phyloP scores from a whole-genome alignment of 2,888 invertebrate species.

The Ligdia adustata region DNA sequence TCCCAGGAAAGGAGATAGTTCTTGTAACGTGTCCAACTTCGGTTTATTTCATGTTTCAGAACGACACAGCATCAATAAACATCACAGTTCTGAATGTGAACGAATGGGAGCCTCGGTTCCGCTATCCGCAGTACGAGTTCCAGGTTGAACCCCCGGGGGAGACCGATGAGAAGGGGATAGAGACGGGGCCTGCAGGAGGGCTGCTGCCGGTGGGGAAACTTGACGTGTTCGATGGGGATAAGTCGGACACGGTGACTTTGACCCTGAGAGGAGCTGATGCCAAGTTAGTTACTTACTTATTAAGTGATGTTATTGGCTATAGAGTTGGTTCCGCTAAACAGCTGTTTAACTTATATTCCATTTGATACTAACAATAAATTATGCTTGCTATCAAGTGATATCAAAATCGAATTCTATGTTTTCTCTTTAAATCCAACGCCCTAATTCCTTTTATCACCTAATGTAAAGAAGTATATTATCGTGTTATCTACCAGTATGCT shows the following conservation, averaged over 20 bases:
- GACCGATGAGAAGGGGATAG: conserved; percentile 34
- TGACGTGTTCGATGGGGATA: conserved; percentile 95
- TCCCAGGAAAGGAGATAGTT: too few species aligned
- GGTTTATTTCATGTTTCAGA: conserved; percentile 87
- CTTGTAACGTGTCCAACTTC: too few species aligned
- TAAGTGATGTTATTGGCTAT: too few species aligned
- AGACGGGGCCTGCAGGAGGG: conserved; percentile 45
- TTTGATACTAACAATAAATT: too few species aligned
- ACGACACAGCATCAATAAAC: conserved; percentile 92
- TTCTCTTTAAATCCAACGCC: too few species aligned
- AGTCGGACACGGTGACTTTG: conserved; percentile 89
- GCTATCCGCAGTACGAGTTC: conserved; percentile 95
- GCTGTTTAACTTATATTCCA: too few species aligned
- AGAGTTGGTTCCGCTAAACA: too few species aligned
- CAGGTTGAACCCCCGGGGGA: conserved; percentile 58
- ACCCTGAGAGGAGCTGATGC: conserved; percentile 88
- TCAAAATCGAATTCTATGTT: too few species aligned
- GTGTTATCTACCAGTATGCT: conserved; percentile 76
- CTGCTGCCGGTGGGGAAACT: conserved; percentile 85
- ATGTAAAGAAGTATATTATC: too few species aligned
- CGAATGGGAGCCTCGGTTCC: conserved; percentile 97
- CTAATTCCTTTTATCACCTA: too few species aligned
- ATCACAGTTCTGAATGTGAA: conserved; percentile 93
- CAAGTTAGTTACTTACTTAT: too few species aligned
- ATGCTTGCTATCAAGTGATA: too few species aligned